A percentile compares a stretch with the other conserved stretches of the same genome.
Conservation (phyloP, 2,113 vertebrate species). For the Calonectris borealis region DNA sequence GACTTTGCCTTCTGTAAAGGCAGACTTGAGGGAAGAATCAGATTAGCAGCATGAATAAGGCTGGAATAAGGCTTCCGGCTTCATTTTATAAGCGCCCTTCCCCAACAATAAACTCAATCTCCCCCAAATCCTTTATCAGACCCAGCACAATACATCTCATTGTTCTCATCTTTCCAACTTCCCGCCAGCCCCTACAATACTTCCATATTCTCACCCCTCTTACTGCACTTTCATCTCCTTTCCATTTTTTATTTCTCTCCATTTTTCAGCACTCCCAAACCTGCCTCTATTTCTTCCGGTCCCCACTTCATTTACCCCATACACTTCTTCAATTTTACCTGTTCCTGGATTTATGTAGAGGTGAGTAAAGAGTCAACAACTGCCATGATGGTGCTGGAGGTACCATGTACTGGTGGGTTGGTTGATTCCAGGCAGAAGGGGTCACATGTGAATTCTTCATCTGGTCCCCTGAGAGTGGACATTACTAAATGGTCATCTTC, state of each 20-base stretch:
- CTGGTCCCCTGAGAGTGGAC: neutral
- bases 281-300: neutral
- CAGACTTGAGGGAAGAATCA: neutral
- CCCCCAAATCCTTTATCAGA: neutral
- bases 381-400: neutral
- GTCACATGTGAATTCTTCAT: neutral
- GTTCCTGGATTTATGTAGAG: neutral
- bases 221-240: neutral
- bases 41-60: neutral
- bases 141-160: neutral
- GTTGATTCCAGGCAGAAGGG: neutral
- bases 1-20: neutral
- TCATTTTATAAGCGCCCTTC: fast-evolving
- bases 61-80: neutral
- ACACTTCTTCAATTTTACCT: neutral
- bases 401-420: too few relatives aligned
- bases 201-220: neutral
- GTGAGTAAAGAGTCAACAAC: neutral
- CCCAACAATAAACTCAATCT: neutral
- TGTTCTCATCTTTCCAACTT: neutral
- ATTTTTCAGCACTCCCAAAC: neutral
- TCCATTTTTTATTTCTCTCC: neutral
- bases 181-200: neutral
- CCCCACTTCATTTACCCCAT: neutral
- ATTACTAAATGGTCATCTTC: neutral